Evolutionary conservation across 1,140 invertebrate genomes (phyloP), one percentile per base, ranked within the genome.

Genomic region (Aradophagus sp.): DNA sequence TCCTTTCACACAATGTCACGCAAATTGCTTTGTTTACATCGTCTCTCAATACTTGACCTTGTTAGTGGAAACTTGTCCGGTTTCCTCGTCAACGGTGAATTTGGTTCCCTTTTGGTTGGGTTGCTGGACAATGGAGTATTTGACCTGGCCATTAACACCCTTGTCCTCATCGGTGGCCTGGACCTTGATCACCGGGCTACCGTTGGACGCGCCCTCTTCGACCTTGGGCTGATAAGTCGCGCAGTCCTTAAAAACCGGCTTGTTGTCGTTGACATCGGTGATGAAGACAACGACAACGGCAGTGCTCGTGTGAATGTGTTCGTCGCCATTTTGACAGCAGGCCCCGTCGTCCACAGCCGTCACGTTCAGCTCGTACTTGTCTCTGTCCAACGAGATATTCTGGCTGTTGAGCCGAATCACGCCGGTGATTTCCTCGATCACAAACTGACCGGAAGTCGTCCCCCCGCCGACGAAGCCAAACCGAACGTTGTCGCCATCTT

Each of bases 251-350:
- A 98, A 98, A 16, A 96, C 91, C 0, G 96, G 95, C 76, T 97
- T 97, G 78, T 97, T 97, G 72, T 97, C 95, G 79, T 97, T 98
- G 0, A 97, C 95, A 78, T 98, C 96, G 0, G 96, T 97, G 34
- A 98, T 97, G 76, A 97, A 97, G 0, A 98, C 96, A 1, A 97
- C 96, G 1, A 97, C 95, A 0, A 97, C 94, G n/a, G 95, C 96
- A 0, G 95, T 97, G 13, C 93, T 95, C 0, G 95, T 97, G 77
- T 97, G 95, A 56, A 95, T 93, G 0, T 92, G 95, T 0, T 89
- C 85, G 42, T 92, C 91, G 0, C 95, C 95, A 66, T 95, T 93
- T 1, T 91, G 91, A 78, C 96, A 98, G 80, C 96, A 98, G 1
- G 93, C 92, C 0, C 96, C 96, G 80, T 97, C 95, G 79, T 98